Evolutionary conservation across 2,888 invertebrate genomes (phyloP), one percentile per base, ranked within the genome.

Genomic region (Ichneumoninae sp.): DNA sequence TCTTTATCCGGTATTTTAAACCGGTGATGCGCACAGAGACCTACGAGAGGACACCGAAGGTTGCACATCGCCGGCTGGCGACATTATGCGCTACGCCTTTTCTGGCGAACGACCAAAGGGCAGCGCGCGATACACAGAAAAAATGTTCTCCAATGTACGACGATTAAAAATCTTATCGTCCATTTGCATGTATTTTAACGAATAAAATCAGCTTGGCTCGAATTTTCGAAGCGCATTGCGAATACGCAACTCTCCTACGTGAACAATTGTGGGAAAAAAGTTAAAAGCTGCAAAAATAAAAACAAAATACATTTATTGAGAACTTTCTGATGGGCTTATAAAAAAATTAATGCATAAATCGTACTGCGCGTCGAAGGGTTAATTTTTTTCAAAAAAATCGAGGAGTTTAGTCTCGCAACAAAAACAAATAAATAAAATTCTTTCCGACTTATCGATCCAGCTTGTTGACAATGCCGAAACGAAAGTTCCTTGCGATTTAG

Each of bases 391-490:
- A 40, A 40, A 10, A 10, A 16, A 47, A 47, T 47, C 44, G 44
- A 47, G 16, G 10, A 57, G 0, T 26, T 22, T 57, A 13, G 10
- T 33, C 60, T 26, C 5, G 5, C 1, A 16, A 1, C 1, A 33
- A 63, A 63, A 63, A 63, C 7, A 16, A 33, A 7, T 6, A 36
- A 36, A 65, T 13, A 52, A 60, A 33, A 30, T 13, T 5, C 10
- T 22, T 19, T 44, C 13, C 50, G 36, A 16, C 22, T 50, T 66
- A 22, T 50, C 22, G 75, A 40, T 22, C 8, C 13, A 66, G 33
- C 50, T 50, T 40, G 52, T 40, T 52, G 36, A 76, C 63, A 76
- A 76, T 74, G 75, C 52, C 54, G 65, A 76, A 76, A 36, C 65
- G 33, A 52, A 50, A 52, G 52, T 63, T 57, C 44, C 44, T 36